Percentiles rank a stretch among this genome's conserved stretches.
These are phyloP conservation scores for Cistogaster globosa DNA, from an alignment of 2,888 invertebrate genomes.

Conservation along the genomic window DNA sequence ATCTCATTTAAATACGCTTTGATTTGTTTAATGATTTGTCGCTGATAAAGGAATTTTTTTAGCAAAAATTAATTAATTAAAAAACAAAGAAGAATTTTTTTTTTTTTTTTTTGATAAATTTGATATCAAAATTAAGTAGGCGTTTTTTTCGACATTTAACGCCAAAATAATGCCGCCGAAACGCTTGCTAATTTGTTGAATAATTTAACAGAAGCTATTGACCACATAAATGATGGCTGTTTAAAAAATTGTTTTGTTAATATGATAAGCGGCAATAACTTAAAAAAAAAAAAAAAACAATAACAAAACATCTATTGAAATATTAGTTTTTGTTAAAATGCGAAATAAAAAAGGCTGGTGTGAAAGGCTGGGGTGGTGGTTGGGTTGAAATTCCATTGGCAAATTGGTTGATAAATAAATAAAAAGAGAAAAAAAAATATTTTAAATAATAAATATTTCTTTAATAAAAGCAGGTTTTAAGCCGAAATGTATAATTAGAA, in stretches of 20 bases:
- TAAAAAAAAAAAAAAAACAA: too few species aligned
- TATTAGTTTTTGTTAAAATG: background rate
- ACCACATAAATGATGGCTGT: conserved; percentile 2
- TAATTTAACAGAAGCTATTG: conserved; percentile 26
- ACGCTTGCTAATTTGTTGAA: background rate
- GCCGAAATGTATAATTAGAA: too few species aligned
- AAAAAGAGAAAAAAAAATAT: background rate
- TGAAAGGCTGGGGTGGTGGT: conserved; percentile 4
- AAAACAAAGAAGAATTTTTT: too few species aligned
- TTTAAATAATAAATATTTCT: too few species aligned
- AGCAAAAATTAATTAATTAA: conserved; percentile 2
- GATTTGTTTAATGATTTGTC: background rate
- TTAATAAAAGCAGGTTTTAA: too few species aligned
- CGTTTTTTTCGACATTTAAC: background rate
- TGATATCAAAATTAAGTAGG: background rate
- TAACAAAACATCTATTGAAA: background rate
- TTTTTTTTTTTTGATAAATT: background rate
- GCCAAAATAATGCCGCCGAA: background rate
- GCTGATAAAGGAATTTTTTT: conserved; percentile 6
- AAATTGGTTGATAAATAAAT: background rate
- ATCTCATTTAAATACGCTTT: background rate
- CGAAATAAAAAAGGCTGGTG: background rate
- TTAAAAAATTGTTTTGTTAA: conserved; percentile 12
- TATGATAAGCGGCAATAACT: conserved; percentile 4
- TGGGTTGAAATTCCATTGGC: background rate